Evolutionary conservation across 2,888 invertebrate species (phyloP), one percentile per base, ranked within the genome.

Genomic region (Eupithecia centaureata): DNA sequence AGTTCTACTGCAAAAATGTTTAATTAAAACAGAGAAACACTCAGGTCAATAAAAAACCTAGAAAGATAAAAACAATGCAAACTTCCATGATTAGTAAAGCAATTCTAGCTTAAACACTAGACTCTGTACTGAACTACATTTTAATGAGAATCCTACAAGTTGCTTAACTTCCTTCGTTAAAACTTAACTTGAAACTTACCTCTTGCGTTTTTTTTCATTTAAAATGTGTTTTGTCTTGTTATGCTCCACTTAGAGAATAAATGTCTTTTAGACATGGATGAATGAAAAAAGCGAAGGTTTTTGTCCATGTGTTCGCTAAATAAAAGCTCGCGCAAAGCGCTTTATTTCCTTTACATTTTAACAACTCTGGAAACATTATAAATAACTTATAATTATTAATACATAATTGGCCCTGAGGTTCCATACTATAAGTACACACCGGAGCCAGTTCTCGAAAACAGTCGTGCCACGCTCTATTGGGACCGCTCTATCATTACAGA

Each of bases 161-260:
- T 67, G 51, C 38, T 59, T 32, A 63, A 67, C 33, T 67, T 63
- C 18, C 54, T 61, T 68, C 63, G 56, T 68, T 68, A 57, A 68
- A 63, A 68, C 63, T 68, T 58, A 30, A 56, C 13, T 42, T 57
- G 15, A 32, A 22, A 32, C 56, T 32, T 57, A 57, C 32, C 54
- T 57, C 5, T 5, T 32, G 32, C 56, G 15, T 30, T 57, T 5
- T 54, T 28, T 28, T 54, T n/a, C 12, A 0, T 18, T 32, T 57
- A 13, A 32, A 32, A 32, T 0, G 2, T 18, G 2, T 52, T 15
- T 7, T 13, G 0, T 5, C n/a, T 42, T 12, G 13, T 51, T 1
- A 18, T 18, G 18, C 42, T n/a, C 7, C n/a, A 18, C 18, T 42
- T 5, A 42, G 18, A 42, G 18, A 18, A 2, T 38, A 38, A 38